Conservation (phyloP, 35 echinoderm and acorn worm genomes). For the Anneissia japonica region DNA sequence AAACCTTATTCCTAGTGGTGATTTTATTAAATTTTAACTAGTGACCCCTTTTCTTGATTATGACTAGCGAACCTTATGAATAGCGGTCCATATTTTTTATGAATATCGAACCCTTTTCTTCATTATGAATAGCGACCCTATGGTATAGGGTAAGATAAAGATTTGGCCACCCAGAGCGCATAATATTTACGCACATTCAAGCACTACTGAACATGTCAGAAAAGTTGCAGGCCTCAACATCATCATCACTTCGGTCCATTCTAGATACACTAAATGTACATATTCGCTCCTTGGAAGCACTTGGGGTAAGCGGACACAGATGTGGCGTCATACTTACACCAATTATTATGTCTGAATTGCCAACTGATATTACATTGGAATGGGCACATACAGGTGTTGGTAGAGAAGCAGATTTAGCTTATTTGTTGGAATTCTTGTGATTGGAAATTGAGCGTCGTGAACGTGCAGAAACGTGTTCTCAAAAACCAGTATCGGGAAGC, state of each 20-base stretch:
- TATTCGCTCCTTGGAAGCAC: constrained; percentile 25
- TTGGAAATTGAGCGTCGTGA: constrained; percentile 9
- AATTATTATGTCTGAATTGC: constrained; percentile 19
- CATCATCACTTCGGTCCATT: constrained; percentile 7
- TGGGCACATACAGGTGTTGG: not conserved
- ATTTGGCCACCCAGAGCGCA: constrained; percentile 3
- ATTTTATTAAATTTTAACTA: too few species aligned
- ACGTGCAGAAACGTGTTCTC: not conserved
- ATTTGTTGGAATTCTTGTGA: not conserved
- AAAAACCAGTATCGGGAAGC: not conserved
- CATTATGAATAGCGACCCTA: too few species aligned
- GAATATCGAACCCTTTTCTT: too few species aligned
- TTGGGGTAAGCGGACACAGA: constrained; percentile 19
- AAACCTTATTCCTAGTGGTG: too few species aligned
- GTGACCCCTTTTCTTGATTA: too few species aligned
- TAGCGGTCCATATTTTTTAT: too few species aligned
- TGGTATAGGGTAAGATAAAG: too few species aligned
- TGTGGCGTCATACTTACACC: constrained; percentile 25
- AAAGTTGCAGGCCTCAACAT: not conserved
- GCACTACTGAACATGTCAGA: constrained; percentile 2
- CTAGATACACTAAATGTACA: constrained; percentile 11
- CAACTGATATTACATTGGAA: not conserved
- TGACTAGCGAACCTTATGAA: too few species aligned
- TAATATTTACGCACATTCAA: constrained; percentile 29
- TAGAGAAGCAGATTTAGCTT: constrained; percentile 2